Evolutionary conservation across 2,113 vertebrate species (phyloP).

Genomic region (Helogale parvula): DNA sequence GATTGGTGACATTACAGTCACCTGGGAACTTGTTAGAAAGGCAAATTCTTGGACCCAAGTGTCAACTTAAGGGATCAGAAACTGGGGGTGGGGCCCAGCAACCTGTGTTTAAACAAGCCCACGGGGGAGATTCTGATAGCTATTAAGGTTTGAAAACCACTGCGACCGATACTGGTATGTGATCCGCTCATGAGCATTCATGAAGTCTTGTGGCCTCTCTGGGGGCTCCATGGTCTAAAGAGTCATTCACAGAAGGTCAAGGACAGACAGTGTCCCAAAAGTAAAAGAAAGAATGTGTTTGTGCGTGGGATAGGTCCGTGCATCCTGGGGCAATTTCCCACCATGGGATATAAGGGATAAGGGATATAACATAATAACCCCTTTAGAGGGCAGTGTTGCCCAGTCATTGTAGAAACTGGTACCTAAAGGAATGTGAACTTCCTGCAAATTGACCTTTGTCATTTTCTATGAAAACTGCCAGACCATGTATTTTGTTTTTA

Average conservation of each 20-base stretch:
- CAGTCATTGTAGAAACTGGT: constrained; percentile 55
- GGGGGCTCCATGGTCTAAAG: background rate
- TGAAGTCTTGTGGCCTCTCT: background rate
- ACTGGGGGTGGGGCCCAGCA: background rate
- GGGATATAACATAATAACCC: background rate
- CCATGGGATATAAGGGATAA: background rate
- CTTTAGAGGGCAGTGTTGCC: constrained; percentile 61
- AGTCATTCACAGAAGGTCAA: background rate
- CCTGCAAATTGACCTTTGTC: background rate
- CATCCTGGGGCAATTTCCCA: background rate
- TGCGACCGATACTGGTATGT: background rate
- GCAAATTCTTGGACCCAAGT: background rate
- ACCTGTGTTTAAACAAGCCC: background rate
- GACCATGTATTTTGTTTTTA: constrained; percentile 38
- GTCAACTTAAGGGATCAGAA: background rate
- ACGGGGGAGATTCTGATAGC: background rate
- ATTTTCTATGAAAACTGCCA: constrained; percentile 8
- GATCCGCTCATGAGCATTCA: background rate
- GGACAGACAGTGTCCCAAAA: background rate
- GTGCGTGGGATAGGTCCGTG: background rate
- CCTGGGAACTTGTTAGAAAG: background rate
- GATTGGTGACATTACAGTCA: background rate
- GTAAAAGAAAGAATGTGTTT: background rate
- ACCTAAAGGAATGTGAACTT: constrained; percentile 64
- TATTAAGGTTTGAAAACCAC: background rate